A percentile compares a stretch with the other conserved stretches of the same genome.
Conservation (phyloP, 2,888 invertebrate genomes). For the Nomada fucata region DNA sequence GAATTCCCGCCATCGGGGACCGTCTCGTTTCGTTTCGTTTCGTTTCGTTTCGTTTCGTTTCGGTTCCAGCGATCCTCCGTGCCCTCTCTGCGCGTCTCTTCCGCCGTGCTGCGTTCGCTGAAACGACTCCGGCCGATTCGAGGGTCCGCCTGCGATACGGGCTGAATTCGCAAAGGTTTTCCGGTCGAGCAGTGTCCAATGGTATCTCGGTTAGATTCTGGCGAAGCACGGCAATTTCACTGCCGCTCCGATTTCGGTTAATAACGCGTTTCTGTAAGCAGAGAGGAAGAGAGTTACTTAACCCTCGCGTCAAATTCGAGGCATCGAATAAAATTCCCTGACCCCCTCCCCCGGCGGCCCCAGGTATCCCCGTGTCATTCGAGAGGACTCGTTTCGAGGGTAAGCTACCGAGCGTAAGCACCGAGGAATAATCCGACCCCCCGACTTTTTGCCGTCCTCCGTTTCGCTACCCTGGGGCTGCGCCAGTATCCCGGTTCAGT, state of each 20-base stretch:
- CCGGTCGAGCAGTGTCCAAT: constrained; percentile 10
- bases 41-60: constrained; percentile 13
- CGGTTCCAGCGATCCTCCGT: constrained; percentile 13
- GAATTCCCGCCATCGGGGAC: constrained; percentile 18
- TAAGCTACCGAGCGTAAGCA: constrained; percentile 52
- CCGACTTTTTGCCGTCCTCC: constrained; percentile 50
- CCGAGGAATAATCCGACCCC: constrained; percentile 62
- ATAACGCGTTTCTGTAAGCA: too few species aligned
- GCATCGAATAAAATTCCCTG: constrained; percentile 15
- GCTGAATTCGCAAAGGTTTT: constrained; percentile 17
- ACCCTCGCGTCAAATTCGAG: constrained; percentile 4
- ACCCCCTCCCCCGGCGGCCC: too few species aligned
- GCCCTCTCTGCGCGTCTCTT: constrained; percentile 12
- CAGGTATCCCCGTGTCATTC: neutral
- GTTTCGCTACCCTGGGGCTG: constrained; percentile 32
- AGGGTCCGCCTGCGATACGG: neutral
- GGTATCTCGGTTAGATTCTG: neutral
- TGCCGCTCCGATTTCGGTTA: neutral
- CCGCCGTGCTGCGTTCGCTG: constrained; percentile 14
- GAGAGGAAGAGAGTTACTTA: too few species aligned
- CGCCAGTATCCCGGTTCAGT: neutral
- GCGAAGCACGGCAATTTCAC: neutral
- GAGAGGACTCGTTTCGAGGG: constrained; percentile 21
- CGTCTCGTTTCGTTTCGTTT: constrained; percentile 11
- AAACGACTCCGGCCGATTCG: constrained; percentile 21